Percentiles rank a stretch among this genome's conserved stretches.
phyloP scores from a whole-genome alignment of 2,888 invertebrate species.

The Campoplex capitator region DNA sequence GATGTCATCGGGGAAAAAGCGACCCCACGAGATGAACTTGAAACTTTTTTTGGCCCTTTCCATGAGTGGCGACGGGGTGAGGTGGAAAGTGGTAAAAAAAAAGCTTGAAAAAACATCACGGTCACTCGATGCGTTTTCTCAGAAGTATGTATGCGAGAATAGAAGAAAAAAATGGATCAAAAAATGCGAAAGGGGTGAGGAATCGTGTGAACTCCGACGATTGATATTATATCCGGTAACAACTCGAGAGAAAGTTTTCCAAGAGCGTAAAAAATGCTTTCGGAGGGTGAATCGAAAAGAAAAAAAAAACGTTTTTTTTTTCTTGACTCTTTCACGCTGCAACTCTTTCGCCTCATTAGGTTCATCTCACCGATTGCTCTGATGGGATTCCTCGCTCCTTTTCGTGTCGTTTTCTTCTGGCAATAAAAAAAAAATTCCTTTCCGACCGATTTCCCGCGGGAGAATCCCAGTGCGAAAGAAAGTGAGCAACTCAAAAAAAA shows the following conservation, averaged over 20 bases:
- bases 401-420: slow-evolving; percentile 8
- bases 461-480: slow-evolving; percentile 3
- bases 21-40: slow-evolving; percentile 40
- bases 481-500: background rate
- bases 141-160: background rate
- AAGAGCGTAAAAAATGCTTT: slow-evolving; percentile 30
- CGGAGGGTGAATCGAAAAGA: slow-evolving; percentile 38
- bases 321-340: background rate
- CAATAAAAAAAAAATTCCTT: slow-evolving; percentile 48
- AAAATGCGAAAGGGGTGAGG: slow-evolving; percentile 39
- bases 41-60: slow-evolving; percentile 36
- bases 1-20: slow-evolving; percentile 53
- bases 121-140: slow-evolving; percentile 44
- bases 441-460: slow-evolving; percentile 60
- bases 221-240: slow-evolving; percentile 39
- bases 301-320: slow-evolving; percentile 44
- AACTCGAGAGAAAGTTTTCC: slow-evolving; percentile 27
- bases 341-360: slow-evolving; percentile 67
- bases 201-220: slow-evolving; percentile 64
- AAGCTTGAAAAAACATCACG: slow-evolving; percentile 55
- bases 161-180: slow-evolving; percentile 26
- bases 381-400: slow-evolving; percentile 21
- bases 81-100: slow-evolving; percentile 4
- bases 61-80: slow-evolving; percentile 35
- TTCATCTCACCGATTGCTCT: slow-evolving; percentile 37